Percentiles rank a stretch among this genome's conserved stretches.
phyloP scores from a whole-genome alignment of 2,888 invertebrate species.

The Idaea biselata region DNA sequence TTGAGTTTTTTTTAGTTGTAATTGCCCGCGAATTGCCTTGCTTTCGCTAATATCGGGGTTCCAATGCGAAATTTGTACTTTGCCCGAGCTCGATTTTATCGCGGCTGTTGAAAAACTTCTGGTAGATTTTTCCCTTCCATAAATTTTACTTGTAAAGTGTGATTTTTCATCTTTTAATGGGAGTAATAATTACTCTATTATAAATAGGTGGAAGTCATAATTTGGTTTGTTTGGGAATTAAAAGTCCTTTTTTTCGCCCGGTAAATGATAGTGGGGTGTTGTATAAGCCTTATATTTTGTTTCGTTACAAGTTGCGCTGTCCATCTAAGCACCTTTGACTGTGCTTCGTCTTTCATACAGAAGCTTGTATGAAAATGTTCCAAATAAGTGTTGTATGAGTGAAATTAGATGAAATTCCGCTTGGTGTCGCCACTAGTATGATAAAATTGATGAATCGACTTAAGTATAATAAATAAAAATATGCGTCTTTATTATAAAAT shows the following conservation, averaged over 20 bases:
- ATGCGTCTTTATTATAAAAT: background rate
- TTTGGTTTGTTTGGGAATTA: no score
- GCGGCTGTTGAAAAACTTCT: no score
- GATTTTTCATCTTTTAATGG: no score
- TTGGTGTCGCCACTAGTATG: background rate
- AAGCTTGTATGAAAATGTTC: background rate
- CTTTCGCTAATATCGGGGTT: conserved; percentile 45
- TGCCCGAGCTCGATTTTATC: no score
- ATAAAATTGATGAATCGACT: background rate
- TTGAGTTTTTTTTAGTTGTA: no score
- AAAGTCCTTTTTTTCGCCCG: background rate
- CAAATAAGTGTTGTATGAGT: background rate
- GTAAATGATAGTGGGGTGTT: conserved; percentile 11
- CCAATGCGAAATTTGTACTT: conserved; percentile 19
- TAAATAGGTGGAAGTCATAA: no score
- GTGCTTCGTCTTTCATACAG: background rate
- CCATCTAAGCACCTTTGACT: background rate
- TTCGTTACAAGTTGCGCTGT: conserved; percentile 8
- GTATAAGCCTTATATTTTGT: conserved; percentile 1
- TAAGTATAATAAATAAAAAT: background rate
- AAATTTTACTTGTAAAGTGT: no score
- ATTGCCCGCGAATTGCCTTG: no score
- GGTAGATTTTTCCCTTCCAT: no score
- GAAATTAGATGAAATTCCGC: background rate
- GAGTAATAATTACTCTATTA: no score